Base-by-base conservation (phyloP, 2,888 invertebrate species). In the Acanthosoma haemorrhoidale region DNA sequence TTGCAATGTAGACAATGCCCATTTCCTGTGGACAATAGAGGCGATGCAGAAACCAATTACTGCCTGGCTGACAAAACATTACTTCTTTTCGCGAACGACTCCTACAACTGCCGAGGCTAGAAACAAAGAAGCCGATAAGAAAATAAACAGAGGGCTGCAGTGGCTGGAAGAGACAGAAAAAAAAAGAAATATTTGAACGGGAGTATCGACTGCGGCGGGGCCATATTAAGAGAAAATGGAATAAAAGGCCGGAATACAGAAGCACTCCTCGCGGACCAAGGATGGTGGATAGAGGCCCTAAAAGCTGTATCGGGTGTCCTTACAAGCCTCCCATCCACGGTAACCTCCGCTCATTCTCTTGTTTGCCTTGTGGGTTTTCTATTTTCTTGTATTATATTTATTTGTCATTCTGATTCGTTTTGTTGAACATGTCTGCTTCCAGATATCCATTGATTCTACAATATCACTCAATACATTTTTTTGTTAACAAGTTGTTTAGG, bases 301-400 rank as follows among this genome's bases (percentile, higher is more conserved):
- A 51, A 51, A 51, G 51, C 51, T 51, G 51, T 51, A 51, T 51
- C 51, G 51, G 51, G 51, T 51, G 51, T 51, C 43, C 4, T 43
- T 13, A 25, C n/a, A n/a, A n/a, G n/a, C n/a, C n/a, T n/a, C n/a
- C n/a, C n/a, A n/a, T n/a, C n/a, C n/a, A n/a, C n/a, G 11, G 13
- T 11, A 2, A 4, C 51, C n/a, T n/a, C 5, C 43, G 1, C 21
- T 13, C 13, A 13, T 2, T 13, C n/a, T 38, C 39, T 39, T 16
- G 3, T 16, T n/a, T n/a, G n/a, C n/a, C n/a, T n/a, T n/a, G n/a
- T n/a, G n/a, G n/a, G n/a, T n/a, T n/a, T n/a, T n/a, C n/a, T n/a
- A n/a, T n/a, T n/a, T n/a, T n/a, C n/a, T n/a, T n/a, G n/a, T n/a
- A n/a, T n/a, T n/a, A n/a, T n/a, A n/a, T n/a, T n/a, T n/a, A n/a